Evolutionary conservation across 1,140 invertebrate genomes (phyloP).

Genomic region (Oscheius sp.): DNA sequence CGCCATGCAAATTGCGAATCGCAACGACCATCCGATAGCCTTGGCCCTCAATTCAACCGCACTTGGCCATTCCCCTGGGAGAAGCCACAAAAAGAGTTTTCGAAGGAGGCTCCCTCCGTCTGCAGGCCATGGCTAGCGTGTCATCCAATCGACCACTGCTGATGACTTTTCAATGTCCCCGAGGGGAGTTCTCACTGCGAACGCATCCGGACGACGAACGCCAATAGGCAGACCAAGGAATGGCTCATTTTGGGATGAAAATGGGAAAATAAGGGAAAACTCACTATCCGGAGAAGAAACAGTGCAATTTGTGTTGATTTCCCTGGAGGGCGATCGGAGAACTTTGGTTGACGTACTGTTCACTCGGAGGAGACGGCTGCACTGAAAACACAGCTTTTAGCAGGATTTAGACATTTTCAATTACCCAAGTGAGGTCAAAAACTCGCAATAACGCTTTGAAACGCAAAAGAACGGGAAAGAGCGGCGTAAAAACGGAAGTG

Average conservation of each 20-base stretch:
- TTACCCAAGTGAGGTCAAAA: too few relatives aligned
- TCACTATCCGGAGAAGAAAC: constrained; percentile 61
- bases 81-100: too few relatives aligned
- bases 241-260: too few relatives aligned
- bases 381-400: too few relatives aligned
- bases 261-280: constrained; percentile 35
- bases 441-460: too few relatives aligned
- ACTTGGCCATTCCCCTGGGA: too few relatives aligned
- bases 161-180: neutral
- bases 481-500: too few relatives aligned
- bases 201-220: neutral
- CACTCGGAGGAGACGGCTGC: constrained; percentile 51
- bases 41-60: too few relatives aligned
- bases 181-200: neutral
- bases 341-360: constrained; percentile 61
- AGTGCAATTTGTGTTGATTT: constrained; percentile 59
- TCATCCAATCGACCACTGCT: neutral
- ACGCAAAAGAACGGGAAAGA: too few relatives aligned
- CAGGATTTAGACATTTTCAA: too few relatives aligned
- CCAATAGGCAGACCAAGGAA: neutral
- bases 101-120: too few relatives aligned
- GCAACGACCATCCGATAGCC: neutral
- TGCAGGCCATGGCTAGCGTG: neutral
- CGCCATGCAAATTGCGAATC: neutral
- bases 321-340: constrained; percentile 59